Conservation (phyloP, 2,888 invertebrate species). For the Drosophila fulvimacula region DNA sequence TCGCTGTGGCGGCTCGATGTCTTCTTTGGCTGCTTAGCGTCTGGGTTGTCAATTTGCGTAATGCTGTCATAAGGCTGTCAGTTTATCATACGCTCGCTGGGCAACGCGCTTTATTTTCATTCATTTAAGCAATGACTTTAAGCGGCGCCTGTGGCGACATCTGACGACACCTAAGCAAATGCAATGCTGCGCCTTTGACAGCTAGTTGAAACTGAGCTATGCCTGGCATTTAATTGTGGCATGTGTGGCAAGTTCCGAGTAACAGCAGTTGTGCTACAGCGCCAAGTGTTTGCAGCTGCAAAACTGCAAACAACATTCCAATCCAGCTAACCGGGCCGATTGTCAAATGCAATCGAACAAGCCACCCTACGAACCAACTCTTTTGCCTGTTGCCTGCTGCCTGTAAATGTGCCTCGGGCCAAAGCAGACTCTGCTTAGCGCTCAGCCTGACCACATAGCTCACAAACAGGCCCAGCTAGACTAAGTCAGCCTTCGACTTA, state of each 20-base stretch:
- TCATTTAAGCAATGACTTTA: constrained; percentile 44
- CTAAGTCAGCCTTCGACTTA: constrained; percentile 19
- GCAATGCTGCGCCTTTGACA: constrained; percentile 25
- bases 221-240: constrained; percentile 69
- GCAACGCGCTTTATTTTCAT: constrained; percentile 42
- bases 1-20: constrained; percentile 9
- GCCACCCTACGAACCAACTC: constrained; percentile 59
- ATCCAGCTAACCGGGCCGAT: constrained; percentile 53
- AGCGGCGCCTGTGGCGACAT: constrained; percentile 58
- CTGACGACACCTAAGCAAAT: constrained; percentile 63
- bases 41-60: constrained; percentile 72
- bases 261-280: constrained; percentile 21
- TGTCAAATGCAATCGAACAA: constrained; percentile 63
- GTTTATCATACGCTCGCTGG: constrained; percentile 69
- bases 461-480: constrained; percentile 10
- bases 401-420: constrained; percentile 18
- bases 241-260: constrained; percentile 59
- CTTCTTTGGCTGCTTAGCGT: constrained; percentile 43
- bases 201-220: constrained; percentile 54
- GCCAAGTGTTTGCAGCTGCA: constrained; percentile 51
- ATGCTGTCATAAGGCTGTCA: constrained; percentile 78
- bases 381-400: constrained; percentile 30
- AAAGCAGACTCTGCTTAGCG: constrained; percentile 1
- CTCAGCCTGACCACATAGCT: constrained; percentile 37
- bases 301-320: constrained; percentile 54